Percentiles rank a stretch among this genome's conserved stretches.
Conservation (phyloP, 2,888 invertebrate species). For the Eretmocerus hayati region DNA sequence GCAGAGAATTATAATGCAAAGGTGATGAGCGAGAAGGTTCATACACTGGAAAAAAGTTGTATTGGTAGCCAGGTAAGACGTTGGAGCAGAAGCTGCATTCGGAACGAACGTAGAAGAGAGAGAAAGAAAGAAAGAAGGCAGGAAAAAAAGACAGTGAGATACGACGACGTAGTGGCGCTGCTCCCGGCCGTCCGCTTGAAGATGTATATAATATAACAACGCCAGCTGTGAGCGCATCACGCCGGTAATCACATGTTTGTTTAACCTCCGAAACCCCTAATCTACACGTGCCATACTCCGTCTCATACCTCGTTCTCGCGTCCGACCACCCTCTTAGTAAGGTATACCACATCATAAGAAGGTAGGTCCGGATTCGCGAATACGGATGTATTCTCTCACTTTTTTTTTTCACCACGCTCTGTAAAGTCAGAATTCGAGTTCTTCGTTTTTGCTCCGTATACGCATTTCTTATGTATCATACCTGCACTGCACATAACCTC, state of each 20-base stretch:
- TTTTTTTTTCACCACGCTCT: too few species aligned
- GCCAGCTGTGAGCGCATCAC: slow-evolving; percentile 41
- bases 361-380: slow-evolving; percentile 25
- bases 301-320: slow-evolving; percentile 25
- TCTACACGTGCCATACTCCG: slow-evolving; percentile 31
- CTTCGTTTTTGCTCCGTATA: too few species aligned
- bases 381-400: slow-evolving; percentile 34
- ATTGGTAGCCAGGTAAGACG: too few species aligned
- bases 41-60: too few species aligned
- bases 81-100: slow-evolving; percentile 4
- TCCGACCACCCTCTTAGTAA: slow-evolving; percentile 33
- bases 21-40: too few species aligned
- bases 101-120: slow-evolving; percentile 5
- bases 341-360: slow-evolving; percentile 7
- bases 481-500: too few species aligned
- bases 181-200: slow-evolving; percentile 1
- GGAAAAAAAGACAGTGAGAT: too few species aligned
- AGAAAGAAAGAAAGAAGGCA: slow-evolving; percentile 18
- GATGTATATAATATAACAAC: slow-evolving; percentile 42
- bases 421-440: too few species aligned
- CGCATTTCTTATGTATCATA: too few species aligned
- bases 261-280: slow-evolving; percentile 47
- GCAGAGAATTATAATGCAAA: too few species aligned
- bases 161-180: slow-evolving; percentile 16
- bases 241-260: slow-evolving; percentile 47